Evolutionary conservation across 1,140 invertebrate genomes (phyloP).

Genomic region (Scaptomyza graminum): DNA sequence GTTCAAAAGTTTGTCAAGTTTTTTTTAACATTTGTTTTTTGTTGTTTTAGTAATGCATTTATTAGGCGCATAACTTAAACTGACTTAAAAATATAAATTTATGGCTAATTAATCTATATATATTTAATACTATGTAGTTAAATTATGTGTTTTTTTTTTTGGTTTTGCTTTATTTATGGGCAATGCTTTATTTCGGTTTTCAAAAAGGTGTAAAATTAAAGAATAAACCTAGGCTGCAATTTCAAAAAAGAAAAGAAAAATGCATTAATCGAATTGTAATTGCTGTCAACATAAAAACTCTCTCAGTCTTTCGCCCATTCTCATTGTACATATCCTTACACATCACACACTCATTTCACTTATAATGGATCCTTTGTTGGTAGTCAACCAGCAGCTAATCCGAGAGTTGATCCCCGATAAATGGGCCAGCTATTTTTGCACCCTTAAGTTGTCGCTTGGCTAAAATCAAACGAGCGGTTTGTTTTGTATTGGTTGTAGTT

Average conservation of each 20-base stretch:
- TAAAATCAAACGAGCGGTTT: conserved; percentile 73
- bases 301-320: conserved; percentile 32
- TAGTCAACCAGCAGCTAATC: conserved; percentile 30
- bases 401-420: conserved; percentile 27
- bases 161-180: conserved; percentile 7
- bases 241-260: conserved; percentile 43
- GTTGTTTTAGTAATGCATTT: conserved; percentile 77
- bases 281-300: conserved; percentile 26
- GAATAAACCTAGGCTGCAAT: conserved; percentile 54
- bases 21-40: conserved; percentile 41
- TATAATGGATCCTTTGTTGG: conserved; percentile 22
- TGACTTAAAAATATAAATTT: conserved; percentile 57
- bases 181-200: conserved; percentile 47
- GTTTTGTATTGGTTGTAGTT: conserved; percentile 49
- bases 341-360: conserved; percentile 21
- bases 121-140: conserved; percentile 47
- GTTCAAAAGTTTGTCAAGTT: conserved; percentile 56
- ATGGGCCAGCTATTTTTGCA: conserved; percentile 10
- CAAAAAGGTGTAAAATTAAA: conserved; percentile 28
- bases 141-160: conserved; percentile 18
- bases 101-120: conserved; percentile 58
- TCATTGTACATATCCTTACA: conserved; percentile 4
- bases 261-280: conserved; percentile 30
- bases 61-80: conserved; percentile 72
- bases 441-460: conserved; percentile 44